Percentiles rank a stretch among this genome's conserved stretches.
These are phyloP conservation scores for Corythornis vintsioides DNA, from an alignment of 2,113 vertebrate genomes.

Conservation along the genomic window DNA sequence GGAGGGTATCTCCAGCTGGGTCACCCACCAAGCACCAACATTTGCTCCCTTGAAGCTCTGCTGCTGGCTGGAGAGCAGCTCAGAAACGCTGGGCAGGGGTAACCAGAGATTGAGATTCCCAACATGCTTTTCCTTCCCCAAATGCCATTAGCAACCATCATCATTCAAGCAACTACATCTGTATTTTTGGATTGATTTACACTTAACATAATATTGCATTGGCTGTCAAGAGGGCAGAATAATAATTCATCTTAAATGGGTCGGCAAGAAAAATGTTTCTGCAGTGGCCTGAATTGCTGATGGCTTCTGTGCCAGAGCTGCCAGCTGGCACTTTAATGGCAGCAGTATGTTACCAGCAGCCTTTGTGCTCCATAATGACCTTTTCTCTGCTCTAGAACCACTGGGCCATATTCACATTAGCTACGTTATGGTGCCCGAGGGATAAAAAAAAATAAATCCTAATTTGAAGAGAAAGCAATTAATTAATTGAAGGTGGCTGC, in stretches of 20 bases:
- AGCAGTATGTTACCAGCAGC: slow-evolving; percentile 33
- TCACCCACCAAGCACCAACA: background rate
- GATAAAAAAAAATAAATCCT: background rate
- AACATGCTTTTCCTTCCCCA: slow-evolving; percentile 30
- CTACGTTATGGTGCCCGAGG: background rate
- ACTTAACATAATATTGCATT: slow-evolving; percentile 57
- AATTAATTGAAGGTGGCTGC: background rate
- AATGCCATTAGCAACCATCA: slow-evolving; percentile 32
- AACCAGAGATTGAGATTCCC: background rate
- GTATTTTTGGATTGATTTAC: slow-evolving; percentile 65
- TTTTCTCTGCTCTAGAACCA: slow-evolving; percentile 10
- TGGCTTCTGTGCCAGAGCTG: slow-evolving; percentile 45
- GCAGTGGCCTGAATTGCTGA: slow-evolving; percentile 52
- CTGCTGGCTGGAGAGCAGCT: background rate
- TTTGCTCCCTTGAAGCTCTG: background rate
- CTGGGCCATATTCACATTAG: slow-evolving; percentile 12
- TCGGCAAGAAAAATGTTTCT: slow-evolving; percentile 62
- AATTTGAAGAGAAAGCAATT: background rate
- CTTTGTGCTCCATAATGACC: slow-evolving; percentile 26
- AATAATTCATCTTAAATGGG: slow-evolving; percentile 63
- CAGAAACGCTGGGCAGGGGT: background rate
- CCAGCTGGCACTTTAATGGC: slow-evolving; percentile 62
- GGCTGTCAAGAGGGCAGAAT: slow-evolving; percentile 60
- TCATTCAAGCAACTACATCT: slow-evolving; percentile 35
- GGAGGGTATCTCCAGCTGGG: background rate